phyloP scores from a whole-genome alignment of 92 coral and sea anemone genomes.

The Meandrina meandrites region DNA sequence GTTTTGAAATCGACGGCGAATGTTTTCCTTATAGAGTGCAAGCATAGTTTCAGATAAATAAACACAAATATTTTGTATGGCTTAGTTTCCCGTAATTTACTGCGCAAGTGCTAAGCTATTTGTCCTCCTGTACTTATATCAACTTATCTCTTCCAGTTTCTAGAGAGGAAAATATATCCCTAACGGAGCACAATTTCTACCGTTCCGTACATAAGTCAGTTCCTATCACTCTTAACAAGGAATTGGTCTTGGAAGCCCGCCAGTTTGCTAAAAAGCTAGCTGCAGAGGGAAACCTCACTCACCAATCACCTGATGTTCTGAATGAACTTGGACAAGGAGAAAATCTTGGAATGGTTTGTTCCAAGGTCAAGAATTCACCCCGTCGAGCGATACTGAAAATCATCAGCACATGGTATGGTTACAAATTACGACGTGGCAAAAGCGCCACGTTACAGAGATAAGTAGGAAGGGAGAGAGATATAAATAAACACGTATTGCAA shows the following conservation, averaged over 20 bases:
- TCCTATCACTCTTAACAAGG: constrained; percentile 50
- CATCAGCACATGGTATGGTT: not conserved
- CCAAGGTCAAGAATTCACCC: not conserved
- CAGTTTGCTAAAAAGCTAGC: not conserved
- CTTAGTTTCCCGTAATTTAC: too few species aligned
- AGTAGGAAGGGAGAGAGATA: too few species aligned
- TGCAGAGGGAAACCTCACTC: not conserved
- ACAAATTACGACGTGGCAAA: not conserved
- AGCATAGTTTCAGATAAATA: too few species aligned
- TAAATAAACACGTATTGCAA: too few species aligned
- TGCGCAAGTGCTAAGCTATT: too few species aligned
- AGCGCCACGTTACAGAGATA: too few species aligned
- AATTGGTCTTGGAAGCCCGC: not conserved
- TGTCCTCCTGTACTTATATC: too few species aligned
- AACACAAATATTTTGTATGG: too few species aligned
- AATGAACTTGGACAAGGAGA: not conserved
- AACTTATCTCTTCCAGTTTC: not conserved
- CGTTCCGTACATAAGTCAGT: constrained; percentile 63
- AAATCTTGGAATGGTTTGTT: constrained; percentile 12
- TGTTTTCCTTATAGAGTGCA: too few species aligned
- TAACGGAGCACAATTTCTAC: constrained; percentile 68
- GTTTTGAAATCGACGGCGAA: too few species aligned
- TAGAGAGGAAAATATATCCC: constrained; percentile 25
- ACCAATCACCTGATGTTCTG: not conserved
- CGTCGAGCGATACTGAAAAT: not conserved